Evolutionary conservation across 2,113 vertebrate genomes (phyloP).

Genomic region (Galeopterus variegatus): DNA sequence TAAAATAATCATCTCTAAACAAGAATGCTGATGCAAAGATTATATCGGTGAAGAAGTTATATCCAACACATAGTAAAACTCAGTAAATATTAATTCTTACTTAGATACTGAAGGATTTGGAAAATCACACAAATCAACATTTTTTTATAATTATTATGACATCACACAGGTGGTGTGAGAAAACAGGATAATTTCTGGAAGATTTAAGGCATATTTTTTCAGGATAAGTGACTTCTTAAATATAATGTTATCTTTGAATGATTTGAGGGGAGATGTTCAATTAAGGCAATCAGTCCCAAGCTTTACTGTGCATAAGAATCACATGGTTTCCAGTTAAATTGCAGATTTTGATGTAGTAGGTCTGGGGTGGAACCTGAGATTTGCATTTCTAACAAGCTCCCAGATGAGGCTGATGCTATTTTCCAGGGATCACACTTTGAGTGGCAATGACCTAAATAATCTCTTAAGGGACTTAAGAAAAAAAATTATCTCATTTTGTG

Average conservation of each 20-base stretch:
- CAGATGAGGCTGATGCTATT: background rate
- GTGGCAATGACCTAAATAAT: background rate
- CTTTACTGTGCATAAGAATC: background rate
- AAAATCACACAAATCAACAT: background rate
- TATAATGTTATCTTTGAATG: background rate
- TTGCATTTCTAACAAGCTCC: background rate
- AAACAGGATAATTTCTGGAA: background rate
- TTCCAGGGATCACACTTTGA: background rate
- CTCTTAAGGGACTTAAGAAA: background rate
- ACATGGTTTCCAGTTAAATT: background rate
- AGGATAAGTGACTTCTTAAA: background rate
- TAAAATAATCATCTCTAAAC: background rate
- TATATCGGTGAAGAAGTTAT: background rate
- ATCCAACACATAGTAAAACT: background rate
- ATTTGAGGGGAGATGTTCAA: background rate
- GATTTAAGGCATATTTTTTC: background rate
- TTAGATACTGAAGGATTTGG: background rate
- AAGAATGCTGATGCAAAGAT: background rate
- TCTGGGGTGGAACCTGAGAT: background rate
- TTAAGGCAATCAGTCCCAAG: too few relatives aligned
- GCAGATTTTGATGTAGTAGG: background rate
- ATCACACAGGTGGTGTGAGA: background rate
- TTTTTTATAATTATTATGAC: background rate
- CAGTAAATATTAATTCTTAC: background rate
- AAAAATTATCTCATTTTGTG: background rate